Conservation (phyloP, 2,888 invertebrate species). For the Atrina japonica region DNA sequence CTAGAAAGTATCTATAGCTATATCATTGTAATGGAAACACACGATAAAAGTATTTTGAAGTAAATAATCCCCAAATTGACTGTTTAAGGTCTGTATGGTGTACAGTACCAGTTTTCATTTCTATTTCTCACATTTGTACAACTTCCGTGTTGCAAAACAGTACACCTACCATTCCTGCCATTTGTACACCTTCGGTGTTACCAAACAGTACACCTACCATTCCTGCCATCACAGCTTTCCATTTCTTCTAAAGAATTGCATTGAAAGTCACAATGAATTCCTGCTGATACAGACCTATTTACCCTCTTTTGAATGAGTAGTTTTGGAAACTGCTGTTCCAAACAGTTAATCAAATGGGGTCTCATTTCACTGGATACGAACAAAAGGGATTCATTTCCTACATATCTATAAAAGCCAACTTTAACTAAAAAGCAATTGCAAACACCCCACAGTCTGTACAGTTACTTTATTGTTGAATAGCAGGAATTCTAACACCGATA, state of each 20-base stretch:
- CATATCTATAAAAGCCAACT: background rate
- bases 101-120: slow-evolving; percentile 1
- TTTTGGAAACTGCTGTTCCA: background rate
- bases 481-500: background rate
- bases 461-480: background rate
- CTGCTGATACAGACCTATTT: background rate
- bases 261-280: background rate
- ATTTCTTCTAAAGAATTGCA: background rate
- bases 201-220: no score
- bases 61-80: no score
- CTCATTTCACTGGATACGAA: background rate
- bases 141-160: background rate
- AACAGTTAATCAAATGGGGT: background rate
- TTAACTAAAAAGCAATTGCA: background rate
- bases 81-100: no score
- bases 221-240: background rate
- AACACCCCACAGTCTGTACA: background rate
- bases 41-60: no score
- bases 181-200: no score
- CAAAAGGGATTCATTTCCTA: background rate
- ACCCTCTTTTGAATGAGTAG: background rate
- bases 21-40: no score
- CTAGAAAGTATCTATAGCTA: no score
- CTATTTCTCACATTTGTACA: background rate
- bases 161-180: no score